Evolutionary conservation across 2,888 invertebrate genomes (phyloP), one percentile per base, ranked within the genome.

Genomic region (Ochropacha duplaris): DNA sequence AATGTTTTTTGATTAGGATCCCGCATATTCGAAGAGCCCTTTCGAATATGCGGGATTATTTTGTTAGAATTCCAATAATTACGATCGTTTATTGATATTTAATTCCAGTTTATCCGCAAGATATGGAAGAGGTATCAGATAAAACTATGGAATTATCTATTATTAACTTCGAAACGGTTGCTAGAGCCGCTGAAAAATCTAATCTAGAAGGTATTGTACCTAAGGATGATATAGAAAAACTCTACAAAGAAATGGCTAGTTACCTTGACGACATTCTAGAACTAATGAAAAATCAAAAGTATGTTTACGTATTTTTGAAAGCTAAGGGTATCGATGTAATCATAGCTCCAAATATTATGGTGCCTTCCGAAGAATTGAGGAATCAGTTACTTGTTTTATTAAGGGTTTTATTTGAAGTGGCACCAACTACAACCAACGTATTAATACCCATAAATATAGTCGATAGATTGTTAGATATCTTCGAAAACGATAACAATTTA

Each of bases 401-500:
- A 0, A 87, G 86, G 62, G 67, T 62, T 2, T 57, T 90, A 0
- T 86, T 90, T 22, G 69, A 81, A 1, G 63, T 79, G 0, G 81
- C 78, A 0, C 87, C 88, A 0, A 71, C 69, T 0, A 83, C 80
- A 0, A 81, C 81, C 0, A 71, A 63, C 0, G 63, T 75, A 0
- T 56, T 78, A 0, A 78, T 86, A 28, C 88, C 90, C 0, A 62
- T 76, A 2, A 73, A 64, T 44, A 60, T 87, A 9, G 61, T 90
- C 0, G 88, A 89, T 51, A 76, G 70, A 61, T 39, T 91, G 1
- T 44, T 92, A 14, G 81, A 87, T 44, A 78, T 90, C 22, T 89
- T 87, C 36, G 88, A 88, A 55, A 64, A 73, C 1, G 85, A 84
- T 9, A 61, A 77, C 0, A 81, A 81, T 59, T 57, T 84, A 12